These are phyloP conservation scores for Sclerurus mexicanus DNA, from an alignment of 2,113 vertebrate genomes.

Conservation along the genomic window DNA sequence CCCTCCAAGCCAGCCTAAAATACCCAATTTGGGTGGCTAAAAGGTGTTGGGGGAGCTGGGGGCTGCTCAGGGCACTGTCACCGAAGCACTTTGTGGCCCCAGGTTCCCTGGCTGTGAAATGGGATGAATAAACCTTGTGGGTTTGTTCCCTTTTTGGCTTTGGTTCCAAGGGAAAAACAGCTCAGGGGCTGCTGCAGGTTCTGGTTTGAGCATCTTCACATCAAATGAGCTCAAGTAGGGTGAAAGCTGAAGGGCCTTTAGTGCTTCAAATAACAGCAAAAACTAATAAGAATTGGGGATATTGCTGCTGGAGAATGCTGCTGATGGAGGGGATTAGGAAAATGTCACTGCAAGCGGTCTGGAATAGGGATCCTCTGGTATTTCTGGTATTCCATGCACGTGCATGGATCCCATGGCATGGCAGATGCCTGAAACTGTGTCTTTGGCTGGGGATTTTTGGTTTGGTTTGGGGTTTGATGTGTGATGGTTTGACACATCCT, in stretches of 20 bases:
- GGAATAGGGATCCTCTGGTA: accelerated
- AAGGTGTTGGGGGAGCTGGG: not conserved
- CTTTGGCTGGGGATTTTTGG: not conserved
- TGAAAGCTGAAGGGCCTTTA: not conserved
- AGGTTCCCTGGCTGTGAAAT: not conserved
- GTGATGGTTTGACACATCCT: not conserved
- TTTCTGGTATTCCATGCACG: accelerated
- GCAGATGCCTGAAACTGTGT: not conserved
- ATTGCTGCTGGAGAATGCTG: not conserved
- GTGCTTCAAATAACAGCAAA: not conserved
- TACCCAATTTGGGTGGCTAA: accelerated
- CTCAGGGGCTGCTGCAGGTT: not conserved
- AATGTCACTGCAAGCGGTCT: not conserved
- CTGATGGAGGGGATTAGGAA: not conserved
- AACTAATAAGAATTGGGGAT: not conserved
- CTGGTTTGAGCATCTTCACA: not conserved
- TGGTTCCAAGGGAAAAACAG: not conserved
- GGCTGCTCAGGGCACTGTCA: not conserved
- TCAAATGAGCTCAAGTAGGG: not conserved
- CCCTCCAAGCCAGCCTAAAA: not conserved
- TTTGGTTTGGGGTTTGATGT: not conserved
- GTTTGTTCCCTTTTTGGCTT: not conserved
- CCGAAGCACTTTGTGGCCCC: not conserved
- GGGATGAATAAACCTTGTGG: not conserved
- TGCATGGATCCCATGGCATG: accelerated